These are phyloP conservation scores for Oligia latruncula DNA, from an alignment of 2,888 invertebrate genomes.

Conservation along the genomic window DNA sequence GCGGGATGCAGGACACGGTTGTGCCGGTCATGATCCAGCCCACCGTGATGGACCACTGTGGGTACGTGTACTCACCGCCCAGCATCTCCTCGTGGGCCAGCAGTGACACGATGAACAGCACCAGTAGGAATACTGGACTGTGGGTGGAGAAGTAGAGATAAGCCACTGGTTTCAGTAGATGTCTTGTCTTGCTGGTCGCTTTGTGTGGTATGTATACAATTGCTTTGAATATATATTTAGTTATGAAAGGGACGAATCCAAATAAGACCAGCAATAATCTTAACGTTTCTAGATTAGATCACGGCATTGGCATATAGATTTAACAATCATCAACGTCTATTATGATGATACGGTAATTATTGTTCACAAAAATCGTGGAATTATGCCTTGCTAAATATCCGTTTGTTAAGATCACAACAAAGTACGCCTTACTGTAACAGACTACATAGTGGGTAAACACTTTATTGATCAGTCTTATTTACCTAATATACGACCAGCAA, in stretches of 20 bases:
- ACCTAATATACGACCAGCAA: slow-evolving; percentile 95
- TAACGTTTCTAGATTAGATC: not conserved
- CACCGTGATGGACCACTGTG: slow-evolving; percentile 94
- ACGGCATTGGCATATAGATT: not conserved
- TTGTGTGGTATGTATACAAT: not conserved
- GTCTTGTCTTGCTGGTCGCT: not conserved
- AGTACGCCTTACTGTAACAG: not conserved
- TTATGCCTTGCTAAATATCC: not conserved
- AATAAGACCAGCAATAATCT: not conserved
- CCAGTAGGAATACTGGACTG: slow-evolving; percentile 95
- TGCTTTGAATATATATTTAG: not conserved
- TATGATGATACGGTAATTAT: not conserved
- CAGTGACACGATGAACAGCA: slow-evolving; percentile 95
- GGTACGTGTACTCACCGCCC: slow-evolving; percentile 93
- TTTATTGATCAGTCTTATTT: not conserved
- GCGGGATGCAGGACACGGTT: slow-evolving; percentile 95
- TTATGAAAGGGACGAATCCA: not conserved
- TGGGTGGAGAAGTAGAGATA: not conserved
- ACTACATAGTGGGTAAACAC: not conserved
- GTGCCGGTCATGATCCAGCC: slow-evolving; percentile 96
- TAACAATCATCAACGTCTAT: not conserved
- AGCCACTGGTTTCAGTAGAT: not conserved
- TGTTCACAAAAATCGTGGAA: not conserved
- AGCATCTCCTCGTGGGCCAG: slow-evolving; percentile 95
- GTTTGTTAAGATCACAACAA: not conserved